Conservation (phyloP, 1,140 invertebrate genomes). For the Cecropterus lyciades region DNA sequence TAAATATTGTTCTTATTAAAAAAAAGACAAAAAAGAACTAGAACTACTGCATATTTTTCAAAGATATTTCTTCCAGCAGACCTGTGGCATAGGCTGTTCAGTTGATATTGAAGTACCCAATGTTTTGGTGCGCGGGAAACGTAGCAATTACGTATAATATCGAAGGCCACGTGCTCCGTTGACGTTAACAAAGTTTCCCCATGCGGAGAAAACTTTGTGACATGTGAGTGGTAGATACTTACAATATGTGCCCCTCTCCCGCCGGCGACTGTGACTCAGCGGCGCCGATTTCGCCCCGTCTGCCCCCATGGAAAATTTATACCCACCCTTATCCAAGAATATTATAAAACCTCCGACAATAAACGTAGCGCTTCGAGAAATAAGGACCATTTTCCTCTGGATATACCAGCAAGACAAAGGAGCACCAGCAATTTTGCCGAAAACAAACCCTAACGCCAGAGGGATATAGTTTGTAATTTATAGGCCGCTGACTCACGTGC, state of each 20-base stretch:
- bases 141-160: conserved; percentile 73
- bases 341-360: conserved; percentile 57
- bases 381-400: conserved; percentile 58
- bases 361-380: conserved; percentile 52
- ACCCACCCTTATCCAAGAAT: conserved; percentile 79
- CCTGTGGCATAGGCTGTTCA: too few relatives aligned
- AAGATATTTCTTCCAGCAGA: too few relatives aligned
- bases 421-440: conserved; percentile 72
- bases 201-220: conserved; percentile 83
- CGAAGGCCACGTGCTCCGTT: conserved; percentile 79
- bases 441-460: conserved; percentile 80
- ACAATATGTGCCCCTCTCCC: conserved; percentile 72
- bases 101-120: conserved; percentile 9
- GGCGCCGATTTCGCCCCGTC: conserved; percentile 81
- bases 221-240: conserved; percentile 81
- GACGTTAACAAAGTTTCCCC: conserved; percentile 83
- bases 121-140: conserved; percentile 61
- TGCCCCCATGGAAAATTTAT: conserved; percentile 83
- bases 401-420: conserved; percentile 68
- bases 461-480: conserved; percentile 82
- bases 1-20: too few relatives aligned
- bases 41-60: too few relatives aligned
- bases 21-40: too few relatives aligned
- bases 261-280: conserved; percentile 73
- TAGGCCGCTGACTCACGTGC: conserved; percentile 72